Base-by-base conservation (phyloP, 2,113 vertebrate species). In the Fregetta grallaria region DNA sequence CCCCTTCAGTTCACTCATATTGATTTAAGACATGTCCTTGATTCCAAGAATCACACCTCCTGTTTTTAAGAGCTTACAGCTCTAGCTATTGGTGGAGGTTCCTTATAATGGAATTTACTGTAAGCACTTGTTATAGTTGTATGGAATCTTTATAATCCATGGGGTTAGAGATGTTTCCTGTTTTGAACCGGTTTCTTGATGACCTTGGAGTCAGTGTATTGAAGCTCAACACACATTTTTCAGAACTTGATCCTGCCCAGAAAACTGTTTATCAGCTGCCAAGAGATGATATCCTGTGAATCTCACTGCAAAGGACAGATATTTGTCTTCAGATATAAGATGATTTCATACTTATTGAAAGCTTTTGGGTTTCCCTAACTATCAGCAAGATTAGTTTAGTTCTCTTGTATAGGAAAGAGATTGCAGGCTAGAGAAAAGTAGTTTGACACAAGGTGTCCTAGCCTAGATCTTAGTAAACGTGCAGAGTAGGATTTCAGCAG, bases 391-490 rank as follows among this genome's bases (percentile, higher is more conserved):
- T 88, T 90, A 70, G 34, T 34, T 56, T 76, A 65, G 27, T 53
- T 88, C 52, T 53, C 27, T 94, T 90, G 70, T 59, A 38, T 25
- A 80, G 71, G 56, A 73, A 76, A 76, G n/a, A 23, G 40, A 19
- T 84, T 86, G 49, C 34, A 72, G 68, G 45, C 29, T 45, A 12
- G 32, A 94, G 82, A 56, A 94, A 89, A 86, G 25, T 79, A 68
- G 86, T 63, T 62, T 94, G 90, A 94, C 80, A 91, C 44, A 86
- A 95, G 73, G 25, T 95, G 79, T 93, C 90, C 90, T 86, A 65
- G 73, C 93, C 92, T 89, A 86, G 62, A 78, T 94, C 84, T 96
- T 92, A 85, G 75, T 80, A 79, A 89, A 77, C 1, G 1, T 36
- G 8, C 22, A 36, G 74, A 86, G 36, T 71, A 94, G 87, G 93